Base-by-base conservation (phyloP, 2,797 vertebrate species). In the Macroramphosus scolopax region DNA sequence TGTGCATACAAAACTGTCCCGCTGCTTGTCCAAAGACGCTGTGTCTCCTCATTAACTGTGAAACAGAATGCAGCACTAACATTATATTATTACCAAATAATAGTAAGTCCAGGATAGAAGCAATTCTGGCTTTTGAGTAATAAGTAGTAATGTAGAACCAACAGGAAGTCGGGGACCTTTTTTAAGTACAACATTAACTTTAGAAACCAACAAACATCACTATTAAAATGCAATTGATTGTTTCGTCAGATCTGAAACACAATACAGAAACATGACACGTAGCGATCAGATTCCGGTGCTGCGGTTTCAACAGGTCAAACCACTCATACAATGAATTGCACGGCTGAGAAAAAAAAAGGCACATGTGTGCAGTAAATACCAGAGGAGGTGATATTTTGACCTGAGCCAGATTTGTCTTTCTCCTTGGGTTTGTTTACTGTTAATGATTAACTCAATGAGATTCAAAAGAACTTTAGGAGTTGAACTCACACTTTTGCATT, bases 351-450 rank as follows among this genome's bases (percentile, higher is more conserved):
- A 76, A 81, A 80, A 75, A 76, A 81, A 83, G 76, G 84, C 81
- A 80, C 51, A 62, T 72, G 78, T 80, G 75, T 64, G 84, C 80
- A 73, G 78, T 82, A 87, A 89, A 89, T 83, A 88, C 68, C 80
- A 77, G 60, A 72, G 70, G 52, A 75, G 83, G 71, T 69, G 59
- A 83, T 72, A 80, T 75, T 77, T 64, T 78, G 68, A 86, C 82
- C 74, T 53, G 37, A 58, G 67, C 45, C 68, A 63, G 61, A 82
- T 81, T 72, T 68, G 45, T 55, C 48, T 40, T 68, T 71, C 75
- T 55, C 77, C 43, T 63, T 63, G 50, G 60, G 81, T 85, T 85
- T 86, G 72, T 58, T 77, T 73, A 76, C 67, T 35, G 81, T 87
- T 83, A 89, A 89, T 82, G 51, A 84, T 88, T 89, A 77, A 87